Base-by-base conservation (phyloP, 1,140 invertebrate species). In the Pogonognathellus flavescens region DNA sequence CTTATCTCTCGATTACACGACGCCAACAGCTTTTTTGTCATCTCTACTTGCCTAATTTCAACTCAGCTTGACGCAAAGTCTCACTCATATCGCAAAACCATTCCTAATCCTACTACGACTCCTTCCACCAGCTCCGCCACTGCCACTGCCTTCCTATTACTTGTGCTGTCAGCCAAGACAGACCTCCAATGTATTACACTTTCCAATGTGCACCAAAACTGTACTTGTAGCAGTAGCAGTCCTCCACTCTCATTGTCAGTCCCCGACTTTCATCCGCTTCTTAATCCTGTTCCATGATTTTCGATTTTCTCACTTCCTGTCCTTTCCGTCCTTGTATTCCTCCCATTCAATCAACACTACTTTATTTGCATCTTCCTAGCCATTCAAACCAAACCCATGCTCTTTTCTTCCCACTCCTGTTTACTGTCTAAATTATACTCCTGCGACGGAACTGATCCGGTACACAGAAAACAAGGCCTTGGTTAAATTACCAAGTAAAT, bases 1-100 rank as follows among this genome's bases (percentile, higher is more conserved):
- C 88, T 89, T 89, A 89, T 89, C 88, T 88, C 87, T 85, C 87
- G 62, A 89, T 88, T 89, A 89, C 88, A 89, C 81, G 60, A 88
- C 83, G 84, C 87, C 85, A 88, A 87, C 84, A 88, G 85, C 84
- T 82, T 86, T 86, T 87, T 86, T 86, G 80, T 87, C 85, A 57
- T 86, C 80, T 82, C 60, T 70, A n/a, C 76, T 82, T 53, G 84
- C 84, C 84, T 85, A 85, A 84, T 84, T 84, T 84, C 83, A 84
- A 41, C 83, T 84, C 52, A 72, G 70, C 83, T 84, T 76, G 84
- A 81, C 80, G 84, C 66, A 66, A 72, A 72, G 52, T 60, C 52
- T 14, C 80, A 41, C 55, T 76, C 55, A 80, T 72, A 76, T 86
- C 85, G 53, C 70, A 62, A 81, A 85, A 80, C 84, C 84, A 80